A percentile compares a stretch with the other conserved stretches of the same genome.
phyloP scores from a whole-genome alignment of 2,888 invertebrate species.

The Coenonympha glycerion region DNA sequence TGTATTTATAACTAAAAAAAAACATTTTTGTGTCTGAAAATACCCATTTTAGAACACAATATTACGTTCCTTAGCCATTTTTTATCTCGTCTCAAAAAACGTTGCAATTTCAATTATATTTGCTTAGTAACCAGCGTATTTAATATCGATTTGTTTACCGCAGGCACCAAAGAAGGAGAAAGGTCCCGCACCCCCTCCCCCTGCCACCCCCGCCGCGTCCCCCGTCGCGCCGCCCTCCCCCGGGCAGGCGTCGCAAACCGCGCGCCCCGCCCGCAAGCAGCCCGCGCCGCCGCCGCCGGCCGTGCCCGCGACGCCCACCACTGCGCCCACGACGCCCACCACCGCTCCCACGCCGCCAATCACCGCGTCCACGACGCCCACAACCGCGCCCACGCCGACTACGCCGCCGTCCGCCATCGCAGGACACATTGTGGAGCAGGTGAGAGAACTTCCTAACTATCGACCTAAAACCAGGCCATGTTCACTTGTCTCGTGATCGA shows the following conservation, averaged over 20 bases:
- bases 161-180: conserved; percentile 87
- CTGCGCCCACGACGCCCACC: conserved; percentile 81
- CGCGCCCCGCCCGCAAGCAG: conserved; percentile 33
- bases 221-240: conserved; percentile 36
- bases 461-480: too few species aligned
- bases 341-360: too few species aligned
- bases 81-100: too few species aligned
- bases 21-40: too few species aligned
- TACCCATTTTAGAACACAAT: too few species aligned
- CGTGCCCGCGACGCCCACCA: conserved; percentile 30
- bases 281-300: conserved; percentile 81
- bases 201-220: conserved; percentile 39
- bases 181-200: conserved; percentile 87
- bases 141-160: neutral
- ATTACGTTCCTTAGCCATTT: too few species aligned
- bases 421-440: conserved; percentile 57
- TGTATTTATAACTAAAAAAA: too few species aligned
- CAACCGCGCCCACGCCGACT: conserved; percentile 32
- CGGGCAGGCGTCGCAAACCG: conserved; percentile 27
- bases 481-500: too few species aligned
- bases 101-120: too few species aligned
- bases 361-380: conserved; percentile 15
- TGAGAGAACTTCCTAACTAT: conserved; percentile 27
- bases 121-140: too few species aligned
- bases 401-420: conserved; percentile 54